Evolutionary conservation across 35 echinoderm and acorn worm species (phyloP), one percentile per base, ranked within the genome.

Genomic region (Hemicentrotus pulcherrimus): DNA sequence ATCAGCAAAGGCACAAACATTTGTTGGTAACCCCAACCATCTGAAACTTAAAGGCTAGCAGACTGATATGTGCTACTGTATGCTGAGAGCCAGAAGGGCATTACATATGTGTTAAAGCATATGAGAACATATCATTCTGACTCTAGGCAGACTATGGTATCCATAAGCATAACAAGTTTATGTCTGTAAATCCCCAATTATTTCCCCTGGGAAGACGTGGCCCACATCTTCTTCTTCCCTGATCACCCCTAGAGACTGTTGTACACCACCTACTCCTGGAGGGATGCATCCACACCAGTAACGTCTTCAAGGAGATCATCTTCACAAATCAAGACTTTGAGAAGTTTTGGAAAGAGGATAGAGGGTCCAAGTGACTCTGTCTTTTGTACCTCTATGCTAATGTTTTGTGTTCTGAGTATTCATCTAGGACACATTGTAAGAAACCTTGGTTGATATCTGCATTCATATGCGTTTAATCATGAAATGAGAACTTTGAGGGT

Each of bases 91-190:
- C 11, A 59, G 50, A 58, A 58, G 52, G 52, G 12, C 9, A 11
- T 59, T 14, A 41, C 35, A 41, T 1, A 1, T 41, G 35, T 41
- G 35, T 41, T 59, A 14, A 2, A 59, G 52, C 52, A 59, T 41
- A 41, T 59, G 9, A 59, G 52, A 11, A 59, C 35, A 9, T 55
- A 14, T 59, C 52, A 2, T 59, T 59, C 52, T 59, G 52, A 59
- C 16, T 16, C 16, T 59, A 59, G 9, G 16, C 52, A 59, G 11
- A 59, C 52, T 59, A 59, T 59, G 52, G 1, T 16, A 90, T 90
- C 33, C 46, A 90, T 90, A 90, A 47, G 19, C 88, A 90, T 90
- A 90, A 90, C 32, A 90, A 90, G 88, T 90, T 90, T 90, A 47
- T 90, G 88, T 90, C 88, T 45, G 88, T 30, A 45, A 90, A 45